Conservation (phyloP, 2,797 vertebrate species). For the Enoplosus armatus region DNA sequence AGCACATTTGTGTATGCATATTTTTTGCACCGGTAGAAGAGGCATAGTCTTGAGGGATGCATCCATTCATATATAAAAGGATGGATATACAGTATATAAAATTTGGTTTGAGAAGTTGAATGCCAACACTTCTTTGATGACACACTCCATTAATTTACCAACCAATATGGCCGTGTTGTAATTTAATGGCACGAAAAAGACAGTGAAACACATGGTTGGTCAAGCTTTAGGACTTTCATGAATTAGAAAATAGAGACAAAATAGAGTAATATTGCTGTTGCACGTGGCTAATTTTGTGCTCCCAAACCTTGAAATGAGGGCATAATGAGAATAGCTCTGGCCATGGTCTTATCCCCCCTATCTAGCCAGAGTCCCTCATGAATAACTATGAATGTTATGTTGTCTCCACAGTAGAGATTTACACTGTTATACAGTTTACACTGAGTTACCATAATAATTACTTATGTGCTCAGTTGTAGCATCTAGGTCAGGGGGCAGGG, state of each 20-base stretch:
- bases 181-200: conserved; percentile 14
- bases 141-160: conserved; percentile 26
- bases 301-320: conserved; percentile 61
- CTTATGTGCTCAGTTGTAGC: conserved; percentile 31
- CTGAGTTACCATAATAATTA: conserved; percentile 44
- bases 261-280: conserved; percentile 36
- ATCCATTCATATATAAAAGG: conserved; percentile 10
- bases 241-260: conserved; percentile 42
- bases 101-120: conserved; percentile 11
- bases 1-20: conserved; percentile 10
- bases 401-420: conserved; percentile 46
- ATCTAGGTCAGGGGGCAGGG: conserved; percentile 22
- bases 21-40: conserved; percentile 8
- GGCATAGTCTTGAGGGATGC: conserved; percentile 7
- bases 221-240: conserved; percentile 33
- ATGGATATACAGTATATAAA: neutral
- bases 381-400: conserved; percentile 58
- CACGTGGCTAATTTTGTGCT: conserved; percentile 55
- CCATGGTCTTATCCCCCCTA: conserved; percentile 43
- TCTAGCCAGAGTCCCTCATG: conserved; percentile 43
- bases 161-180: conserved; percentile 10
- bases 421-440: conserved; percentile 39
- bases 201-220: conserved; percentile 42
- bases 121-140: neutral
- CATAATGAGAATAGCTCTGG: conserved; percentile 56